Evolutionary conservation across 1,140 invertebrate genomes (phyloP), one percentile per base, ranked within the genome.

Genomic region (Drosophila auraria): DNA sequence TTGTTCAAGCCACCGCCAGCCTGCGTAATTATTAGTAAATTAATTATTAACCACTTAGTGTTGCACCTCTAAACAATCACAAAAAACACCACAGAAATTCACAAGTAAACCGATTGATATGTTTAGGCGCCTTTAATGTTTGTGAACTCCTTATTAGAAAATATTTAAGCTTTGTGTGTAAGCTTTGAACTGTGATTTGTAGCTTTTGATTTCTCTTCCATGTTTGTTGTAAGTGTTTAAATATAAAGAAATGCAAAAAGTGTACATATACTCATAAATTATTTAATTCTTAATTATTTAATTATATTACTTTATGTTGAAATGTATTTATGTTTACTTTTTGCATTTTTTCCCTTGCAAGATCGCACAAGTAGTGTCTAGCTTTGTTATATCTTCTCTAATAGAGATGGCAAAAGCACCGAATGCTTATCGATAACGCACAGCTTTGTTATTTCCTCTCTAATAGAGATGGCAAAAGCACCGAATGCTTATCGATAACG

Each of bases 91-190:
- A 30, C 20, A 42, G 20, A 40, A 42, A 49, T 57, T 25, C 38
- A 44, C 25, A 51, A 51, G 27, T 9, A 51, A 9, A 9, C 33
- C 33, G 2, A 11, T n/a, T n/a, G 6, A 42, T 14, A 20, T 11
- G 20, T 44, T 7, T 20, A 57, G 49, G 15, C 51, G 61, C 65
- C 72, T 63, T 73, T 11, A 36, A 62, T 82, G 80, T 82, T 40
- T 82, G 57, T 66, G 17, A 30, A 74, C 27, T 15, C 14, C 1
- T 54, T 77, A 80, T 63, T 70, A 33, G 58, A 12, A 38, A 65
- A 15, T 30, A 14, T 4, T 3, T 40, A 11, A n/a, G 44, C 14
- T 70, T 56, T 58, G 27, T 70, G 6, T 58, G 60, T 45, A 38
- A 23, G 36, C 47, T 42, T 42, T 57, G 7, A 38, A n/a, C 42